These are phyloP conservation scores for Cephalopholis sonnerati DNA, from an alignment of 2,113 vertebrate species.

Conservation along the genomic window DNA sequence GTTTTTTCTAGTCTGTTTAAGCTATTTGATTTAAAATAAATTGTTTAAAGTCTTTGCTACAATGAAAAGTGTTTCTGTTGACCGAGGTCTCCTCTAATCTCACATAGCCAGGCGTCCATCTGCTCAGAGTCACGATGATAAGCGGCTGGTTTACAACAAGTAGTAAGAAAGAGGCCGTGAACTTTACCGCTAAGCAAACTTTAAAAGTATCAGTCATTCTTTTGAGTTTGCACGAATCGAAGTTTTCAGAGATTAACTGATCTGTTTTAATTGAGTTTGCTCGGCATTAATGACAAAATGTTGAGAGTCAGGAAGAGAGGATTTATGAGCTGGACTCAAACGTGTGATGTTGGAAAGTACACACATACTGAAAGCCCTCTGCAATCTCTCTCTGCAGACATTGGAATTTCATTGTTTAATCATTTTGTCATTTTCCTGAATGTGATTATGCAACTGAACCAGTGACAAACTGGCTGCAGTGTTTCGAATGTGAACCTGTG, in stretches of 20 bases:
- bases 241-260: conserved; percentile 7
- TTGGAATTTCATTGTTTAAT: neutral
- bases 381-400: conserved; percentile 17
- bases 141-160: conserved; percentile 13
- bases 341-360: neutral
- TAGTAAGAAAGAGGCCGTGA: neutral
- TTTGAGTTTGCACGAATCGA: neutral
- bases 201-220: neutral
- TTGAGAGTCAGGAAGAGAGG: neutral
- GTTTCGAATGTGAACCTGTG: neutral
- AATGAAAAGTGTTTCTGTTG: neutral
- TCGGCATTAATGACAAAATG: neutral
- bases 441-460: neutral
- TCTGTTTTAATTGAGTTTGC: conserved; percentile 3
- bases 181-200: neutral
- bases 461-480: neutral
- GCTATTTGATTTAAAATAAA: neutral
- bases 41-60: neutral
- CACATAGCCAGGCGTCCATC: conserved; percentile 30
- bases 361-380: neutral
- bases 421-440: neutral
- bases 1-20: too few relatives aligned
- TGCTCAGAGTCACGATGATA: conserved; percentile 21
- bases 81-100: conserved; percentile 11
- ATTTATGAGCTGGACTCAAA: conserved; percentile 8